Evolutionary conservation across 2,797 vertebrate species (phyloP), one percentile per base, ranked within the genome.

Genomic region (Anabacerthia variegaticeps): DNA sequence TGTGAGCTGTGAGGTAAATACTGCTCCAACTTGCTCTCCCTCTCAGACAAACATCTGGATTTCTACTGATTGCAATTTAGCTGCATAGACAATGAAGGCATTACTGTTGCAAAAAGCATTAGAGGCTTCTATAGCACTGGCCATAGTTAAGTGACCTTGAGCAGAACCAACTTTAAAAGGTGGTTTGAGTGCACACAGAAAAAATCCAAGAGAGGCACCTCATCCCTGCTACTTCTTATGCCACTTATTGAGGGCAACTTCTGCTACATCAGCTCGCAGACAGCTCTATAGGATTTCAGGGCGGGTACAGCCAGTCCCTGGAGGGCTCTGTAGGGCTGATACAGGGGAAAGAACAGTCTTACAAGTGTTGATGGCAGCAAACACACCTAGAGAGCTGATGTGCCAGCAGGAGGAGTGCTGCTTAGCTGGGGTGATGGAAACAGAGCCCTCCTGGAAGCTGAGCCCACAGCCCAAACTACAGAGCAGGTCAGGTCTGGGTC

Each of bases 71-170:
- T 72, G 89, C 91, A 68, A 85, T 93, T 83, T 86, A 83, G 88
- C 79, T 95, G 96, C 95, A 94, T 75, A 91, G 91, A 81, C 76
- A 95, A 96, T 81, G 79, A 96, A 91, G 84, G 67, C 69, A 93
- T 92, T 94, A 91, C 26, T 69, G 74, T 76, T 93, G 85, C 61
- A 95, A 84, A 95, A 91, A 85, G 76, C 91, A 93, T 94, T 94
- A 96, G 89, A 91, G 76, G 81, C 73, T 95, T 88, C 87, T 88
- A 26, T n/a, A 81, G 82, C 66, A 49, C 51, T 73, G 85, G 69
- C 52, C 79, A 67, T 73, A 68, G 41, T 84, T 89, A 59, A 92
- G 66, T 81, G 93, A 97, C 91, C 93, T 96, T 77, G 92, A 73
- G 91, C 79, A 93, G 91, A 92, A 89, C 79, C 43, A 15, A 55